Conservation (phyloP, 2,888 invertebrate genomes). For the Volucella inflata region DNA sequence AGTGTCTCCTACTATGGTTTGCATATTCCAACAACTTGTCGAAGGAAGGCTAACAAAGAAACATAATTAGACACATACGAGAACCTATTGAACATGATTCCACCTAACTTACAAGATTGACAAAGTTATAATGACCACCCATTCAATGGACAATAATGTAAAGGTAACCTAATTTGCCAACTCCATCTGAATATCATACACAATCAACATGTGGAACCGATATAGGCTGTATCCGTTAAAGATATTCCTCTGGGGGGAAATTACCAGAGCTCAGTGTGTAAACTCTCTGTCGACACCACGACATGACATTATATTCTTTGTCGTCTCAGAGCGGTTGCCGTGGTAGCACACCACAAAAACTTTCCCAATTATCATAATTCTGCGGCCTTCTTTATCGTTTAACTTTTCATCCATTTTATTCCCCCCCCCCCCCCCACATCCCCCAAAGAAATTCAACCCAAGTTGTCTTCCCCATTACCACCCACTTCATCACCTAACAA, state of each 20-base stretch:
- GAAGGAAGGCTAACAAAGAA: background rate
- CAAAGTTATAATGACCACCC: conserved; percentile 58
- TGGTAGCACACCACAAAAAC: conserved; percentile 68
- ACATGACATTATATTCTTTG: conserved; percentile 66
- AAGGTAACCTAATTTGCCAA: conserved; percentile 30
- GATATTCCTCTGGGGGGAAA: conserved; percentile 17
- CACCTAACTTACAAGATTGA: conserved; percentile 47
- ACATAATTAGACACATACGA: conserved; percentile 24
- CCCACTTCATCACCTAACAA: conserved; percentile 71
- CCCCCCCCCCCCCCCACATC: conserved; percentile 45
- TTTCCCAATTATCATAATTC: conserved; percentile 76
- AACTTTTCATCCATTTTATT: conserved; percentile 72
- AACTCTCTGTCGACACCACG: conserved; percentile 62
- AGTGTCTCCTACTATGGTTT: background rate
- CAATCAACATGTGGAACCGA: conserved; percentile 73
- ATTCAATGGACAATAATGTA: conserved; percentile 46
- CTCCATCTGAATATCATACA: conserved; percentile 23
- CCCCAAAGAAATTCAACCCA: conserved; percentile 27
- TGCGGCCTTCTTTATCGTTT: conserved; percentile 76
- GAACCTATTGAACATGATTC: conserved; percentile 36
- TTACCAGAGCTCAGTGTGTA: conserved; percentile 42
- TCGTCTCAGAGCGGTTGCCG: conserved; percentile 31
- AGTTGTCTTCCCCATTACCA: conserved; percentile 41
- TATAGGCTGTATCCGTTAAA: conserved; percentile 56
- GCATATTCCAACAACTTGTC: background rate